phyloP scores from a whole-genome alignment of 2,113 vertebrate genomes.

The Microtus oregoni region DNA sequence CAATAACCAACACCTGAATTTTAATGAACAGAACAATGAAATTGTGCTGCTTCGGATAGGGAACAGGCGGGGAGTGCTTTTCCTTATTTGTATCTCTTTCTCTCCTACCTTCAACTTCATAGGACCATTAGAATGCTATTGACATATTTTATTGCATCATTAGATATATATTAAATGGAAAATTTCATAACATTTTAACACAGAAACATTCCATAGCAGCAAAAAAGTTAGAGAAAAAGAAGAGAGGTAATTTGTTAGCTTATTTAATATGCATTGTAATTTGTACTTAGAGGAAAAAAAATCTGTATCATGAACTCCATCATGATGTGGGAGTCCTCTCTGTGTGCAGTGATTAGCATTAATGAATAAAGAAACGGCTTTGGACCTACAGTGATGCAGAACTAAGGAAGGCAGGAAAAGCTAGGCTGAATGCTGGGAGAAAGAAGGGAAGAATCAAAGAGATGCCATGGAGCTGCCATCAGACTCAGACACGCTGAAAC shows the following conservation, averaged over 20 bases:
- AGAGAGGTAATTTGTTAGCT: neutral
- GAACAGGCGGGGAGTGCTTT: neutral
- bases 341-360: too few relatives aligned
- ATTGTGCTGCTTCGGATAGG: neutral
- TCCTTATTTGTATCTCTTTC: too few relatives aligned
- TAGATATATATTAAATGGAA: neutral
- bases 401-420: too few relatives aligned
- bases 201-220: neutral
- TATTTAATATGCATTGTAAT: neutral
- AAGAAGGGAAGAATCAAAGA: too few relatives aligned
- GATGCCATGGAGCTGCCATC: too few relatives aligned
- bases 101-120: neutral
- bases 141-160: neutral
- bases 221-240: neutral
- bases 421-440: too few relatives aligned
- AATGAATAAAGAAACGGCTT: too few relatives aligned
- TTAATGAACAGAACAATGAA: neutral
- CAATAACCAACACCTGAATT: neutral
- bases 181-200: neutral
- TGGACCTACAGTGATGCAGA: too few relatives aligned
- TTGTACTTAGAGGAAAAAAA: neutral
- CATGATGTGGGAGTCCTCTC: too few relatives aligned
- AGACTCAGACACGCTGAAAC: too few relatives aligned
- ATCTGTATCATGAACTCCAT: neutral
- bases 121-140: neutral